These are phyloP conservation scores for Drosophila pandora DNA, from an alignment of 1,140 invertebrate genomes.

Conservation along the genomic window DNA sequence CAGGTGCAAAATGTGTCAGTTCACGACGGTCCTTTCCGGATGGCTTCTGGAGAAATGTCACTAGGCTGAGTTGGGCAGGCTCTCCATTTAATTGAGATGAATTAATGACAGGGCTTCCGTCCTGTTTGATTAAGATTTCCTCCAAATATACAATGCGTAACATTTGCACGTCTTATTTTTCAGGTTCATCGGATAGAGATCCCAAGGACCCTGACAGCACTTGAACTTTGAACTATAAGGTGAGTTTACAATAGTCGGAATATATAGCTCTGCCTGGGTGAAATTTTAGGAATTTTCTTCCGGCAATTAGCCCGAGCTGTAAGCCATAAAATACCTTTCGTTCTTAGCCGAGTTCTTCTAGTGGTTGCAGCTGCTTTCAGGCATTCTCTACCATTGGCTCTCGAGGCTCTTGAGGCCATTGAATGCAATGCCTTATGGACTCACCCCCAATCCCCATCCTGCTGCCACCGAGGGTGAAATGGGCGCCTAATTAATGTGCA, in stretches of 20 bases:
- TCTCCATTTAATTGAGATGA: slow-evolving; percentile 32
- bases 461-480: neutral
- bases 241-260: slow-evolving; percentile 1
- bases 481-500: slow-evolving; percentile 50
- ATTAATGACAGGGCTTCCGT: slow-evolving; percentile 32
- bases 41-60: slow-evolving; percentile 25
- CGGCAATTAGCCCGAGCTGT: slow-evolving; percentile 21
- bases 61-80: slow-evolving; percentile 14
- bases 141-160: slow-evolving; percentile 5
- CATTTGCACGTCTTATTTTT: neutral
- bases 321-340: slow-evolving; percentile 28
- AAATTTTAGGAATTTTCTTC: neutral
- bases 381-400: neutral
- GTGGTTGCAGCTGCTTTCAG: slow-evolving; percentile 5
- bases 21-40: slow-evolving; percentile 8
- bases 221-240: slow-evolving; percentile 3
- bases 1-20: slow-evolving; percentile 66
- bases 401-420: slow-evolving; percentile 13
- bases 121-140: slow-evolving; percentile 22
- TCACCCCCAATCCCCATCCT: slow-evolving; percentile 8
- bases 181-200: neutral
- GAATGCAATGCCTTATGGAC: slow-evolving; percentile 13
- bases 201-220: neutral
- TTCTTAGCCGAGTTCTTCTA: slow-evolving; percentile 8
- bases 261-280: neutral